Conservation (phyloP, 2,888 invertebrate species). For the Drosophila tanythrix region DNA sequence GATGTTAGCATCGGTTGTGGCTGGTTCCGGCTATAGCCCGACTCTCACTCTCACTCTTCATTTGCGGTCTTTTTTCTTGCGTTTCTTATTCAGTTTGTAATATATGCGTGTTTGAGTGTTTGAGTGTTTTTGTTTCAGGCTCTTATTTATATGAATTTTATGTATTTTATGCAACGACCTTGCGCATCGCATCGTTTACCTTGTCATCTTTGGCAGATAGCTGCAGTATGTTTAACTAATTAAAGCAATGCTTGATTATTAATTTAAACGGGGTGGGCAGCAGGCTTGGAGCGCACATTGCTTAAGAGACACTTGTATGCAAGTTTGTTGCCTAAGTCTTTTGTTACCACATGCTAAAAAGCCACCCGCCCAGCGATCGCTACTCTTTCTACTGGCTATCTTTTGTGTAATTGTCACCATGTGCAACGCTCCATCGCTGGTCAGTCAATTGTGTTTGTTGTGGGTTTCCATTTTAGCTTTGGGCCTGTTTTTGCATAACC, state of each 20-base stretch:
- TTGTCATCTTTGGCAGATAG: slow-evolving; percentile 12
- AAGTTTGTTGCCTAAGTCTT: slow-evolving; percentile 80
- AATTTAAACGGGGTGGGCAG: slow-evolving; percentile 31
- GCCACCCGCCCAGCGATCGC: slow-evolving; percentile 16
- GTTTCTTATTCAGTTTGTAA: slow-evolving; percentile 50
- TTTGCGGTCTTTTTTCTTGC: background rate
- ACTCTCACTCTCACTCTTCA: slow-evolving; percentile 56
- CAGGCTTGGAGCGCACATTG: background rate
- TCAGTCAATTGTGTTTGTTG: slow-evolving; percentile 36
- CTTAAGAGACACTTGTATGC: background rate
- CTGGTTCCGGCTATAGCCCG: slow-evolving; percentile 46
- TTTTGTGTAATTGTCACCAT: slow-evolving; percentile 48
- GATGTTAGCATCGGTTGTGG: slow-evolving; percentile 5
- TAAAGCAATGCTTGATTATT: slow-evolving; percentile 39
- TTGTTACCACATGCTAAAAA: slow-evolving; percentile 45
- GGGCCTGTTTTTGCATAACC: slow-evolving; percentile 66
- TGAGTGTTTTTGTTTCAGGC: slow-evolving; percentile 12
- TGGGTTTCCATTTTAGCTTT: slow-evolving; percentile 21
- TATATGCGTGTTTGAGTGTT: slow-evolving; percentile 51
- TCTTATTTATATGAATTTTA: slow-evolving; percentile 74
- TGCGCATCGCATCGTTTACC: slow-evolving; percentile 67
- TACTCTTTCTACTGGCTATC: slow-evolving; percentile 1
- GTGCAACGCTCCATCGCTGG: slow-evolving; percentile 30
- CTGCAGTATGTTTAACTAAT: slow-evolving; percentile 54
- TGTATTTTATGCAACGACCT: slow-evolving; percentile 81